A percentile compares a stretch with the other conserved stretches of the same genome.
These are phyloP conservation scores for Zosterops borbonicus DNA, from an alignment of 2,113 vertebrate species.

Conservation along the genomic window DNA sequence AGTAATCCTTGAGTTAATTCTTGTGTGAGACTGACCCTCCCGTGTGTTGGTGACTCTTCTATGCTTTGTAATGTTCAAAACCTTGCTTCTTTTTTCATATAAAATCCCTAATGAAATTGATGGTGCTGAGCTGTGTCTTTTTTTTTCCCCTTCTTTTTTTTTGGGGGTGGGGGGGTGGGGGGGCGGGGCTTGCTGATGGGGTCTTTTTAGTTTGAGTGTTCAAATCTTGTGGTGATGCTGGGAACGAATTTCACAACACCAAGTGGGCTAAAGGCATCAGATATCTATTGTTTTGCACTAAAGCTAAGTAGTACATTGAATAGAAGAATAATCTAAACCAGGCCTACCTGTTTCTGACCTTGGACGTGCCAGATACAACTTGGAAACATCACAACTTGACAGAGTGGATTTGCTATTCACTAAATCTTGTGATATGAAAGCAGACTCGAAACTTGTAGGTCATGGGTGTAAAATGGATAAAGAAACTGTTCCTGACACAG, in stretches of 20 bases:
- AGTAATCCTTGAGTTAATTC: background rate
- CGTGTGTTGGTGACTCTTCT: background rate
- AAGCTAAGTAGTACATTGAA: background rate
- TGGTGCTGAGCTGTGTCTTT: background rate
- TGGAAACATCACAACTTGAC: background rate
- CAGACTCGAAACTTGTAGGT: background rate
- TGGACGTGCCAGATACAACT: background rate
- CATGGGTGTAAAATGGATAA: background rate
- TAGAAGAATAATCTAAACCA: background rate
- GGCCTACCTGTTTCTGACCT: background rate
- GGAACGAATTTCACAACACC: background rate
- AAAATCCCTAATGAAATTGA: background rate
- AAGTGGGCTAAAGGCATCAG: background rate
- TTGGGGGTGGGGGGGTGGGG: fast-evolving
- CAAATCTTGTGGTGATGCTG: background rate
- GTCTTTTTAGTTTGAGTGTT: fast-evolving
- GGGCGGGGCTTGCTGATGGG: background rate
- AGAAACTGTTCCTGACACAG: background rate
- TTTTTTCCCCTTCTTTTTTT: background rate
- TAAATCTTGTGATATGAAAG: background rate
- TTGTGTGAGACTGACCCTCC: background rate
- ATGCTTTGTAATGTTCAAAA: background rate
- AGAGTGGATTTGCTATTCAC: background rate
- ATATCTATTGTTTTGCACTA: background rate
- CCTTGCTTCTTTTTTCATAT: background rate